These are phyloP conservation scores for Silurus glanis DNA, from an alignment of 2,113 vertebrate species.

Conservation along the genomic window DNA sequence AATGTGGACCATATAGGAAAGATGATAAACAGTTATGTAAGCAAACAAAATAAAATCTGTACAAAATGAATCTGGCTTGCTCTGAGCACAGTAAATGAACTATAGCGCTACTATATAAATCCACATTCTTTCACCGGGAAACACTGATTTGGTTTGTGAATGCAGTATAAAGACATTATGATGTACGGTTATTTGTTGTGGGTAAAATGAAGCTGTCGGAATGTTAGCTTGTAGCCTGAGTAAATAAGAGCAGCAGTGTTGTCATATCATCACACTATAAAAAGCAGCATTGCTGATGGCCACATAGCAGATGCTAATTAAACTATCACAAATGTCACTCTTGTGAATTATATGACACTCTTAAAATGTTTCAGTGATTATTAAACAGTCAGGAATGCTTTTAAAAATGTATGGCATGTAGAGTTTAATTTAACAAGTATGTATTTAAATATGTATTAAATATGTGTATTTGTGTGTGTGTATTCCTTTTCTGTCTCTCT, in stretches of 20 bases:
- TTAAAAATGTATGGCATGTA: neutral
- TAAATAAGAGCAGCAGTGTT: neutral
- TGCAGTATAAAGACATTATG: neutral
- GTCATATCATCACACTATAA: slow-evolving; percentile 2
- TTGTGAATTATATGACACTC: neutral
- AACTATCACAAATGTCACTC: slow-evolving; percentile 9
- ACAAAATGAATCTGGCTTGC: neutral
- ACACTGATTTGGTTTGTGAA: slow-evolving; percentile 7
- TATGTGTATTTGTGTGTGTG: slow-evolving; percentile 14
- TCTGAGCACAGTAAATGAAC: neutral
- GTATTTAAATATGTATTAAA: neutral
- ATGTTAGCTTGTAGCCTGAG: slow-evolving; percentile 1
- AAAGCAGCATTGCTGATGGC: neutral
- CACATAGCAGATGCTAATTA: slow-evolving; percentile 16
- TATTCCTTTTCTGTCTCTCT: slow-evolving; percentile 34
- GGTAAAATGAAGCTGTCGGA: slow-evolving; percentile 23
- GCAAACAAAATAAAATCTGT: neutral
- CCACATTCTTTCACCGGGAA: neutral
- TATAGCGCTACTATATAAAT: neutral
- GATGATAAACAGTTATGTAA: neutral
- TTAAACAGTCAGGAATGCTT: neutral
- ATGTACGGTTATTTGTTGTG: slow-evolving; percentile 15
- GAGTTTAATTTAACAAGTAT: neutral
- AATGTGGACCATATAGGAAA: neutral
- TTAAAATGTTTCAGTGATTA: neutral